A percentile compares a stretch with the other conserved stretches of the same genome.
Evolutionary conservation across 2,113 vertebrate species (phyloP).

Genomic region (Macaca fascicularis): T2T-MFA8v1.1 NC_088380.1:184482001-184482500

Average conservation of each 20-base stretch:
- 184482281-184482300: conserved; percentile 99
- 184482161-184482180: conserved; percentile 3
- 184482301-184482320: conserved; percentile 97
- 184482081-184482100: not conserved
- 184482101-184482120: not conserved
- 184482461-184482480: conserved; percentile 83
- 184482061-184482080: not conserved
- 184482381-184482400: conserved; percentile 93
- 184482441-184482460: conserved; percentile 84
- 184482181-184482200: not conserved
- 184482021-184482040: not conserved
- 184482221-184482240: conserved; percentile 92
- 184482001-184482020: not conserved
- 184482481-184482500: conserved; percentile 67
- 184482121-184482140: not conserved
- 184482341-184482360: conserved; percentile 95
- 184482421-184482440: conserved; percentile 97
- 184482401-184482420: conserved; percentile 97
- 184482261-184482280: conserved; percentile 97
- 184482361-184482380: conserved; percentile 93
- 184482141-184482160: conserved; percentile 3
- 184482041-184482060: not conserved
- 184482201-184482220: conserved; percentile 82
- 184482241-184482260: conserved; percentile 96
- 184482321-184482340: conserved; percentile 95